Evolutionary conservation across 1,140 invertebrate species (phyloP).

Genomic region (Scaptomyza montana): DNA sequence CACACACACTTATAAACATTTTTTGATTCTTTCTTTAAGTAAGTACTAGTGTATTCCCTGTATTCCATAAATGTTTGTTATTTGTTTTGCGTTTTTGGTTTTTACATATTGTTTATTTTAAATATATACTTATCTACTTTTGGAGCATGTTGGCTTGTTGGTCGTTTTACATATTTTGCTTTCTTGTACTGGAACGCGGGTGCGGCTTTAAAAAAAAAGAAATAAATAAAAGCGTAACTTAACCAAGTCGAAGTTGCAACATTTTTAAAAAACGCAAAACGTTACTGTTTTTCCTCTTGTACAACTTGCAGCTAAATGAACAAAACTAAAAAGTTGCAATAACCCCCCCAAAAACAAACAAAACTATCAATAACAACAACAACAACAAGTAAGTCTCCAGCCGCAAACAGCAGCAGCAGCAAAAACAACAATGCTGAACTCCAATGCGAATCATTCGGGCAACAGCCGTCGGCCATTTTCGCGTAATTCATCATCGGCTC

Average conservation of each 20-base stretch:
- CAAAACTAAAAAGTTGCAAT: slow-evolving; percentile 17
- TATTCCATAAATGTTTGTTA: slow-evolving; percentile 66
- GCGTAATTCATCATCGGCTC: slow-evolving; percentile 69
- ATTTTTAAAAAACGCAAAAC: slow-evolving; percentile 43
- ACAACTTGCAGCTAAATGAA: slow-evolving; percentile 40
- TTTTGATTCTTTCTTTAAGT: slow-evolving; percentile 49
- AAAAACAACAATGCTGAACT: slow-evolving; percentile 66
- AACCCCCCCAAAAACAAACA: slow-evolving; percentile 3
- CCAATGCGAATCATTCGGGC: slow-evolving; percentile 73
- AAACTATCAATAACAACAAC: slow-evolving; percentile 30
- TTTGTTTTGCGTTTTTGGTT: slow-evolving; percentile 32
- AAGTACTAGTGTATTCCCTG: slow-evolving; percentile 59
- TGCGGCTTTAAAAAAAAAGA: slow-evolving; percentile 55
- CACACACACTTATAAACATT: slow-evolving; percentile 45
- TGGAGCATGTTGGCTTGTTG: slow-evolving; percentile 77
- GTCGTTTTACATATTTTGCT: slow-evolving; percentile 61
- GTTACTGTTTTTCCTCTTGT: slow-evolving; percentile 52
- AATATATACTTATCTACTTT: slow-evolving; percentile 17
- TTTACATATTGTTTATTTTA: background rate
- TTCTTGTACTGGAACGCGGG: slow-evolving; percentile 74
- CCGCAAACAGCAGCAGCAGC: slow-evolving; percentile 45
- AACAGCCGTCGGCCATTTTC: slow-evolving; percentile 72
- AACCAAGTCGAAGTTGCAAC: slow-evolving; percentile 31
- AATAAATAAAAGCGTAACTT: slow-evolving; percentile 30
- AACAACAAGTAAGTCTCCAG: slow-evolving; percentile 31